Evolutionary conservation across 1,140 invertebrate genomes (phyloP).

Genomic region (Drosophila ambigua): DNA sequence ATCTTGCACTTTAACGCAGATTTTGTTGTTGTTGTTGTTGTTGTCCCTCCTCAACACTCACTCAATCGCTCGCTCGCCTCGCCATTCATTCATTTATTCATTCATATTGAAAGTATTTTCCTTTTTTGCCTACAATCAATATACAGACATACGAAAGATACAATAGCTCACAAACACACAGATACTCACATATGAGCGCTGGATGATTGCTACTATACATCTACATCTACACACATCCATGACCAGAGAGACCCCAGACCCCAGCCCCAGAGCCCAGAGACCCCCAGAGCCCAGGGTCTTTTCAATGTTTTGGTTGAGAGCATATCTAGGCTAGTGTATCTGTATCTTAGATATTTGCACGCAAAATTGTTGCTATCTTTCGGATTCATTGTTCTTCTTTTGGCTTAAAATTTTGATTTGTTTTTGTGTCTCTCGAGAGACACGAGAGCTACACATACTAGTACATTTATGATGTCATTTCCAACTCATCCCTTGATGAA

Average conservation of each 20-base stretch:
- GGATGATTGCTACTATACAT: slow-evolving; percentile 36
- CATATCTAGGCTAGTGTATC: slow-evolving; percentile 83
- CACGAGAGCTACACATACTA: neutral
- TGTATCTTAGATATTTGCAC: slow-evolving; percentile 84
- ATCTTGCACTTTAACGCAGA: slow-evolving; percentile 55
- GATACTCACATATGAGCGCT: slow-evolving; percentile 30
- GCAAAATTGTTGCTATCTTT: slow-evolving; percentile 75
- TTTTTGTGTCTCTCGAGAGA: slow-evolving; percentile 16
- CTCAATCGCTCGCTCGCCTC: neutral
- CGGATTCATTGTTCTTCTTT: slow-evolving; percentile 33
- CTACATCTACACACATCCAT: slow-evolving; percentile 39
- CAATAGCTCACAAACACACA: slow-evolving; percentile 59
- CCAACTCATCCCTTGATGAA: slow-evolving; percentile 37
- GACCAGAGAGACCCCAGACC: slow-evolving; percentile 23
- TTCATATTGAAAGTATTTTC: slow-evolving; percentile 32
- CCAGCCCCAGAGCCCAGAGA: too few relatives aligned
- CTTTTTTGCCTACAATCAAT: slow-evolving; percentile 51
- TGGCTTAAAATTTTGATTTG: slow-evolving; percentile 54
- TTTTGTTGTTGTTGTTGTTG: neutral
- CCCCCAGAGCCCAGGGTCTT: slow-evolving; percentile 64
- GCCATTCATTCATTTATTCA: slow-evolving; percentile 16
- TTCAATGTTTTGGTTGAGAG: slow-evolving; percentile 81
- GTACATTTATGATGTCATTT: slow-evolving; percentile 35
- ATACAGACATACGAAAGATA: slow-evolving; percentile 53
- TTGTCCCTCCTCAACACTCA: slow-evolving; percentile 13